Conservation (phyloP, 2,888 invertebrate genomes). For the Acanthosepion lycidas region DNA sequence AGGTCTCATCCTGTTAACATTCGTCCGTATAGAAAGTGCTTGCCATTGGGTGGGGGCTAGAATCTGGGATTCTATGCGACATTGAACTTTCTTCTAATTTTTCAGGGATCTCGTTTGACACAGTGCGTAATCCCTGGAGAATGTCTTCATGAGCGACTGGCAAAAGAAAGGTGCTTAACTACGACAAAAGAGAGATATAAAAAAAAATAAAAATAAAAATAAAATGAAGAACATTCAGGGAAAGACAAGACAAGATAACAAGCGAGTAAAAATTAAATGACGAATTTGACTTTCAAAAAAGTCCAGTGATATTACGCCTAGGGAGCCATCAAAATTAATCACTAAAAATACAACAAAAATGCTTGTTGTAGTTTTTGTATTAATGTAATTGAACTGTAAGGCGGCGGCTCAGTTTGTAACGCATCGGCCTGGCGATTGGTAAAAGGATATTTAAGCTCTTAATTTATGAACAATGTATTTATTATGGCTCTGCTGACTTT, state of each 20-base stretch:
- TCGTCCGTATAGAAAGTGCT: neutral
- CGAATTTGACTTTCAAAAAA: neutral
- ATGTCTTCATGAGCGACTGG: neutral
- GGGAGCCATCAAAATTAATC: neutral
- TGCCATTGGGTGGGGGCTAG: neutral
- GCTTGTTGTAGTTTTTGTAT: neutral
- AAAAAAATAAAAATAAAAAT: neutral
- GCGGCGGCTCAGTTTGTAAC: neutral
- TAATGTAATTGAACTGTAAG: neutral
- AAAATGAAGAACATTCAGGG: neutral
- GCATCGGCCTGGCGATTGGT: neutral
- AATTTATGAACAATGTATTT: too few species aligned
- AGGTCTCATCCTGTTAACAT: constrained; percentile 22
- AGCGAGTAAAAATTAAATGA: neutral
- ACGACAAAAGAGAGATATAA: neutral
- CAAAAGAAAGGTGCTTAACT: neutral
- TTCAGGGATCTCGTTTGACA: constrained; percentile 33
- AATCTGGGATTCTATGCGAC: neutral
- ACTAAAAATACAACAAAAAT: neutral
- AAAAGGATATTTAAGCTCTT: too few species aligned
- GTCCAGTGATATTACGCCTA: too few species aligned
- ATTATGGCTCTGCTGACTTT: too few species aligned
- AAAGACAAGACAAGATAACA: neutral
- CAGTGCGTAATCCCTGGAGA: neutral
- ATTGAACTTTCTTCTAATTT: neutral